Percentiles rank a stretch among this genome's conserved stretches.
These are phyloP conservation scores for Phortica okadai DNA, from an alignment of 2,888 invertebrate genomes.

Conservation along the genomic window DNA sequence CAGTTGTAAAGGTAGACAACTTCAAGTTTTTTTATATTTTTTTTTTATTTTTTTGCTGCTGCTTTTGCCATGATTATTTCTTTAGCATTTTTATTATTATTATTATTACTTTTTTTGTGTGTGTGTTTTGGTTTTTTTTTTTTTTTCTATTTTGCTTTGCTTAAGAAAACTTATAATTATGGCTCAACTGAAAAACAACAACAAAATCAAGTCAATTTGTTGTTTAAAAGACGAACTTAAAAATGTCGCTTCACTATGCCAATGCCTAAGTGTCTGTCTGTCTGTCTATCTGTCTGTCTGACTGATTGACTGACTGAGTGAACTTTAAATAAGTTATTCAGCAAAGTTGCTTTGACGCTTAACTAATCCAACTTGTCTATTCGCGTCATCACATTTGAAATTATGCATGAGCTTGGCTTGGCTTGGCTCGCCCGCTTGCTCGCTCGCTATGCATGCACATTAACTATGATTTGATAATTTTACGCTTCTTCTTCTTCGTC, in stretches of 20 bases:
- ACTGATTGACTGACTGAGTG: background rate
- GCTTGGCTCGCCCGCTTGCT: slow-evolving; percentile 35
- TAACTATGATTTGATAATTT: background rate
- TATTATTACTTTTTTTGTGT: background rate
- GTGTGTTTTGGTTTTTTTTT: too few relatives aligned
- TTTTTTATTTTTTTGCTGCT: background rate
- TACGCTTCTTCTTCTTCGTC: background rate
- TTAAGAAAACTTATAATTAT: slow-evolving; percentile 68
- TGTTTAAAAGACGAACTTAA: background rate
- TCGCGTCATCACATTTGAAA: slow-evolving; percentile 44
- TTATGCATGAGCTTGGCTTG: slow-evolving; percentile 65
- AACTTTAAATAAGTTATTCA: background rate
- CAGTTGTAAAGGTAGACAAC: slow-evolving; percentile 68
- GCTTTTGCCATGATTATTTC: background rate
- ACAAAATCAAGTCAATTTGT: slow-evolving; percentile 19
- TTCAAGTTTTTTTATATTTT: slow-evolving; percentile 54
- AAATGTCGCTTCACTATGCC: slow-evolving; percentile 4
- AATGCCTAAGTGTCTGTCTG: slow-evolving; percentile 4
- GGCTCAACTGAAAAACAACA: slow-evolving; percentile 30
- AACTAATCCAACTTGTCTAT: slow-evolving; percentile 39
- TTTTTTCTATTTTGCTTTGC: background rate
- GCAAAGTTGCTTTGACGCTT: background rate
- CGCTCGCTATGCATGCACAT: slow-evolving; percentile 7
- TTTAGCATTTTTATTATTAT: background rate
- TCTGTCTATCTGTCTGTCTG: background rate